These are phyloP conservation scores for Carabus problematicus DNA, from an alignment of 2,888 invertebrate genomes.

Conservation along the genomic window DNA sequence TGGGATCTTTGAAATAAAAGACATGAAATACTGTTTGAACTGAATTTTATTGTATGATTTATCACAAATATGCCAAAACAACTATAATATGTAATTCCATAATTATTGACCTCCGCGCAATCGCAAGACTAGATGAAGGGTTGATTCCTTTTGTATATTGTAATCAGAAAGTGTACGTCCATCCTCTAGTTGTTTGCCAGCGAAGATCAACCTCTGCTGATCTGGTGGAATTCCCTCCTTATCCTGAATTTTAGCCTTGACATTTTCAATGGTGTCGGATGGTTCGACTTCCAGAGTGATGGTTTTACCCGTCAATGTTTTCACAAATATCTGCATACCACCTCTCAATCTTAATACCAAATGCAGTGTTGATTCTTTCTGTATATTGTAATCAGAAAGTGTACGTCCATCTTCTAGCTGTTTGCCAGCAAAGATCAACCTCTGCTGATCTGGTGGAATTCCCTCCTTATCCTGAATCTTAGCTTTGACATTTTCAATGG, in stretches of 20 bases:
- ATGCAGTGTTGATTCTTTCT: conserved; percentile 92
- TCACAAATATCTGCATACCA: conserved; percentile 70
- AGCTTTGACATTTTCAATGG: conserved; percentile 67
- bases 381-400: conserved; percentile 82
- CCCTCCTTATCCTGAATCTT: conserved; percentile 76
- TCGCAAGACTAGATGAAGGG: conserved; percentile 89
- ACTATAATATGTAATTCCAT: conserved; percentile 51
- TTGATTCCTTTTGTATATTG: conserved; percentile 92
- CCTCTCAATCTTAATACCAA: conserved; percentile 83
- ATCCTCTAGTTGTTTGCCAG: conserved; percentile 75
- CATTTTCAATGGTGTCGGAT: conserved; percentile 69
- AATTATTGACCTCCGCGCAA: conserved; percentile 64
- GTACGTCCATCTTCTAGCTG: conserved; percentile 64
- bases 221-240: conserved; percentile 67
- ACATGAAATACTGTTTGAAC: conserved; percentile 56
- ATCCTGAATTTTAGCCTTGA: conserved; percentile 65
- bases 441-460: conserved; percentile 86
- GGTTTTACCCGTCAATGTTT: conserved; percentile 66
- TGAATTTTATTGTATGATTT: conserved; percentile 61
- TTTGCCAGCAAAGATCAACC: conserved; percentile 87
- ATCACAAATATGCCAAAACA: conserved; percentile 44
- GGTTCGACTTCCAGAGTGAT: conserved; percentile 66
- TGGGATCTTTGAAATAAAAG: conserved; percentile 60
- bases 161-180: conserved; percentile 70
- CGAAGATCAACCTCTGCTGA: conserved; percentile 85